phyloP scores from a whole-genome alignment of 53 echinoderm and acorn worm species.

The Apostichopus leukothele region DNA sequence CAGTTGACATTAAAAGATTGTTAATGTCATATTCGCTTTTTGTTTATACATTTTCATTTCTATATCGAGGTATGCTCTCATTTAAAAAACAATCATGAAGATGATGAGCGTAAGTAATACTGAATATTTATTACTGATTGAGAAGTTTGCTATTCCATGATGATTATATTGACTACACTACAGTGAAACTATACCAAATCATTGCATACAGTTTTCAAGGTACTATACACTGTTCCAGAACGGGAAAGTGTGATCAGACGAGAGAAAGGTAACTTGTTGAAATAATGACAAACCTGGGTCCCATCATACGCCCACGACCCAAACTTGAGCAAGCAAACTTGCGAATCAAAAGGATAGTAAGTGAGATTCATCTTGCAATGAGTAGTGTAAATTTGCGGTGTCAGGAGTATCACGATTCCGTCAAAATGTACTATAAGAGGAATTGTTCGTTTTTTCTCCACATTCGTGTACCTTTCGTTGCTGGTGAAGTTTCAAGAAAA shows the following conservation, averaged over 20 bases:
- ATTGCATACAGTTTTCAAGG: background rate
- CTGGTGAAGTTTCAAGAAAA: background rate
- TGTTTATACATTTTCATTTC: too few species aligned
- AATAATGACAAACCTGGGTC: background rate
- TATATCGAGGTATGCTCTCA: too few species aligned
- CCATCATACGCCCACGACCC: slow-evolving; percentile 75
- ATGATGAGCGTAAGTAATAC: background rate
- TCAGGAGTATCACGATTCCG: slow-evolving; percentile 51
- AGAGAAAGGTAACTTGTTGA: background rate
- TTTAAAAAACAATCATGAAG: background rate
- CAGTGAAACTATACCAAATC: background rate
- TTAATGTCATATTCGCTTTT: too few species aligned
- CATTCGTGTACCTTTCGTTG: slow-evolving; percentile 43
- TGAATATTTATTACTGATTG: background rate
- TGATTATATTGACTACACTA: background rate
- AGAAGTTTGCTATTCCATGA: background rate
- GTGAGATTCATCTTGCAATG: slow-evolving; percentile 80
- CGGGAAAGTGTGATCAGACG: background rate
- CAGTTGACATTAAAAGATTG: too few species aligned
- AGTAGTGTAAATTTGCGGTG: slow-evolving; percentile 67
- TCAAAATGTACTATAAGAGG: slow-evolving; percentile 48
- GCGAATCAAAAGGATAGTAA: slow-evolving; percentile 84
- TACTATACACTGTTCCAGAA: background rate
- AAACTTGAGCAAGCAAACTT: slow-evolving; percentile 67
- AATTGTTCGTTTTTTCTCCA: slow-evolving; percentile 39